Evolutionary conservation across 2,888 invertebrate species (phyloP).

Genomic region (Drosophila falleni): DNA sequence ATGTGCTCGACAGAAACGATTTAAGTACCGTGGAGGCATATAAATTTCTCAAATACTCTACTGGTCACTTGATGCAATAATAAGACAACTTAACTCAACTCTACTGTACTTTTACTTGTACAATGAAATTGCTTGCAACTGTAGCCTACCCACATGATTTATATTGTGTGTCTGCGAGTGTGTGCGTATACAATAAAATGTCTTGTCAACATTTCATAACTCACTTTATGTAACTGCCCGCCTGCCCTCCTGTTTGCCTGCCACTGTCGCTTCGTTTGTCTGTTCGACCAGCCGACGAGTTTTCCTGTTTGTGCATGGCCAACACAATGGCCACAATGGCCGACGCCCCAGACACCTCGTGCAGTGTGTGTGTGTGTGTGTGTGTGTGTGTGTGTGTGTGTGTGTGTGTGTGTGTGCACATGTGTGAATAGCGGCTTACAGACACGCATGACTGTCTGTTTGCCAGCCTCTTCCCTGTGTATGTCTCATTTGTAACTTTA

Average conservation of each 20-base stretch:
- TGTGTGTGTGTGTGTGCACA: slow-evolving; percentile 13
- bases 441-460: slow-evolving; percentile 68
- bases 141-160: slow-evolving; percentile 52
- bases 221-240: slow-evolving; percentile 65
- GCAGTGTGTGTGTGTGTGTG: slow-evolving; percentile 15
- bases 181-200: slow-evolving; percentile 68
- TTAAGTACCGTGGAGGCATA: slow-evolving; percentile 24
- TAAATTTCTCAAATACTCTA: slow-evolving; percentile 59
- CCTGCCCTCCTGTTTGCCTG: neutral
- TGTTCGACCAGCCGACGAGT: slow-evolving; percentile 16
- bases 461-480: slow-evolving; percentile 44
- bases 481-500: slow-evolving; percentile 66
- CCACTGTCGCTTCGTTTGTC: slow-evolving; percentile 11
- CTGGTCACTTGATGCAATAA: slow-evolving; percentile 75
- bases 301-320: slow-evolving; percentile 64
- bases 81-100: slow-evolving; percentile 66
- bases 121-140: slow-evolving; percentile 47
- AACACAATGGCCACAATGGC: slow-evolving; percentile 72
- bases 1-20: slow-evolving; percentile 11
- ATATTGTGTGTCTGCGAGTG: slow-evolving; percentile 21
- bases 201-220: slow-evolving; percentile 81
- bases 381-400: slow-evolving; percentile 34
- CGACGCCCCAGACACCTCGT: slow-evolving; percentile 57
- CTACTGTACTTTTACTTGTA: slow-evolving; percentile 1
- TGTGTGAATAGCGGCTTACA: slow-evolving; percentile 57